These are phyloP conservation scores for Papio anubis DNA, from an alignment of 2,113 vertebrate species.

Conservation along the genomic window DNA sequence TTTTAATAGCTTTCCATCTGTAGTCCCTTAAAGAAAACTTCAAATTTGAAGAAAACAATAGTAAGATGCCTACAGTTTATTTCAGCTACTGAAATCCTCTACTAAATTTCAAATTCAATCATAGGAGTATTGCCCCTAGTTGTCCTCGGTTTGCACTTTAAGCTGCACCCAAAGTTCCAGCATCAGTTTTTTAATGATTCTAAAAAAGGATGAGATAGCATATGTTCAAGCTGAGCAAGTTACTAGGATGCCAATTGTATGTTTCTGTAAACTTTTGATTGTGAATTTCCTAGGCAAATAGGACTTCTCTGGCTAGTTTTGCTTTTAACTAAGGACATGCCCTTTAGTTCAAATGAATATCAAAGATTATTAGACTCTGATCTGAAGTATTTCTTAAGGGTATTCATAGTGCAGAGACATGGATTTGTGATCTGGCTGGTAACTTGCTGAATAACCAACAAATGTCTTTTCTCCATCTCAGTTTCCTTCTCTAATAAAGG, in stretches of 20 bases:
- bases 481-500: conserved; percentile 17
- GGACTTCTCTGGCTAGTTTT: conserved; percentile 48
- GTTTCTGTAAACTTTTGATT: conserved; percentile 73
- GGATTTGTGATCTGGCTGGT: conserved; percentile 7
- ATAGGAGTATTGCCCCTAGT: conserved; percentile 7
- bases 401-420: neutral
- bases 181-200: conserved; percentile 62
- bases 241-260: conserved; percentile 71
- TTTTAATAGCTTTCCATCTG: conserved; percentile 51
- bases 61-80: neutral
- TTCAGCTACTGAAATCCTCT: conserved; percentile 52
- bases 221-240: conserved; percentile 78
- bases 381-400: neutral
- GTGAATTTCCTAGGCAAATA: conserved; percentile 68
- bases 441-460: conserved; percentile 45
- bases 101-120: conserved; percentile 26
- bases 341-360: conserved; percentile 70
- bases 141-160: conserved; percentile 67
- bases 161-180: conserved; percentile 67
- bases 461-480: conserved; percentile 7
- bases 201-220: conserved; percentile 75
- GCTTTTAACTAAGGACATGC: conserved; percentile 59
- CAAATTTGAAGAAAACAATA: conserved; percentile 28
- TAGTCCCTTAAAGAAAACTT: conserved; percentile 1
- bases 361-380: conserved; percentile 13